Base-by-base conservation (phyloP, 2,797 vertebrate species). In the Sebastes kiyomatsui region DNA sequence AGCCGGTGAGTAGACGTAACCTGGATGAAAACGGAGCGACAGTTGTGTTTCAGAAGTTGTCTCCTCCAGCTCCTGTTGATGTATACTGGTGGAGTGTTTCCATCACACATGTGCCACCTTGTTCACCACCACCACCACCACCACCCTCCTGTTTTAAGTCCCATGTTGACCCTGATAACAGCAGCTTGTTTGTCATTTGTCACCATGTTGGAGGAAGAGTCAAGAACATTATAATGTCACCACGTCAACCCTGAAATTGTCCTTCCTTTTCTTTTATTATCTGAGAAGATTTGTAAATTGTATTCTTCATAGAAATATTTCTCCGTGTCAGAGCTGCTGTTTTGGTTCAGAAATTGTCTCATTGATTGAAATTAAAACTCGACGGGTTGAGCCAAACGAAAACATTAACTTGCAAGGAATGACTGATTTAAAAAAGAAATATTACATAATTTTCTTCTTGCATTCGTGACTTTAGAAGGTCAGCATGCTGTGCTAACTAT, bases 1-100 rank as follows among this genome's bases (percentile, higher is more conserved):
- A 72, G 75, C 54, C 22, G 2, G 18, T 25, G 65, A 67, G 74
- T 30, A n/a, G 56, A 72, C 10, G 28, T 3, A 13, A 30, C 5
- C 38, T 6, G 60, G 42, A 20, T 52, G 68, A 74, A 62, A 32
- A 71, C 0, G 4, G 65, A 83, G 35, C 28, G 7, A 59, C 64
- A 33, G 60, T 38, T 54, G 18, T 54, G 67, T 69, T 46, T 76
- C 28, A 65, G 46, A 55, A 46, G 49, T 33, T 2, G 32, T 56
- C 71, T 81, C 72, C 42, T 75, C 27, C 77, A n/a, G 64, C 27
- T 80, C 58, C 38, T 28, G 69, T 52, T 25, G 71, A 82, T 55
- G 69, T 67, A 7, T 28, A 49, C 81, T 52, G 75, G 16, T 33
- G 74, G 56, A 69, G 77, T 56, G 56, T 22, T 82, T 81, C 62